Evolutionary conservation across 2,113 vertebrate genomes (phyloP), one percentile per base, ranked within the genome.

Genomic region (Helogale parvula): DNA sequence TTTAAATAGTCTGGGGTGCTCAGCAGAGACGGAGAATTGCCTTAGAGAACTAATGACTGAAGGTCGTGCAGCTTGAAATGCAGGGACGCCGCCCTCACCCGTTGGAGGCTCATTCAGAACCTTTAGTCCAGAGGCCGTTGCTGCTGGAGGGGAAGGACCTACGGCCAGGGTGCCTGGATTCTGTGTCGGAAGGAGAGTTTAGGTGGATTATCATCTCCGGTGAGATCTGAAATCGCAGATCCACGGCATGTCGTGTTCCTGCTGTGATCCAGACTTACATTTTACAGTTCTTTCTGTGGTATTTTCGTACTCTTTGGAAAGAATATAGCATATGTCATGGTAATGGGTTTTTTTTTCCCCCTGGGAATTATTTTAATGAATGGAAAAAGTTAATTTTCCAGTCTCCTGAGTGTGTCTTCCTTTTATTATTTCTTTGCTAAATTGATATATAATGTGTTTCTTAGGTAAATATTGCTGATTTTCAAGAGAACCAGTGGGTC

Each of bases 401-500:
- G 2, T 38, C 57, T 90, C 57, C 74, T 88, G 33, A 74, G 17
- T 77, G 23, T 88, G 11, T 88, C 92, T 96, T 88, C 41, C 69
- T 96, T 93, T 80, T 92, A 77, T 91, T 77, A 76, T 71, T 88
- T 97, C 31, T 90, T 93, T 83, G 71, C 41, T 79, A 72, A 94
- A 94, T 79, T 97, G 91, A 96, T 16, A 29, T 38, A 31, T 52
- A 81, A 7, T 86, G 90, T 96, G 41, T 98, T 82, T 89, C 81
- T 87, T 98, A 99, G 99, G 99, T 99, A 93, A 99, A 99, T 98
- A 98, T 99, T 97, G 99, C 99, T 17, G 99, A 99, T 98, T 99
- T 99, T 84, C 98, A 98, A 0, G 99, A 99, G 92, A 99, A 99
- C 97, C 99, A 99, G 98, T 99, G 99, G 99, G 99, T 99, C 97